Evolutionary conservation across 2,888 invertebrate species (phyloP), one percentile per base, ranked within the genome.

Genomic region (Xanthia icteritia): DNA sequence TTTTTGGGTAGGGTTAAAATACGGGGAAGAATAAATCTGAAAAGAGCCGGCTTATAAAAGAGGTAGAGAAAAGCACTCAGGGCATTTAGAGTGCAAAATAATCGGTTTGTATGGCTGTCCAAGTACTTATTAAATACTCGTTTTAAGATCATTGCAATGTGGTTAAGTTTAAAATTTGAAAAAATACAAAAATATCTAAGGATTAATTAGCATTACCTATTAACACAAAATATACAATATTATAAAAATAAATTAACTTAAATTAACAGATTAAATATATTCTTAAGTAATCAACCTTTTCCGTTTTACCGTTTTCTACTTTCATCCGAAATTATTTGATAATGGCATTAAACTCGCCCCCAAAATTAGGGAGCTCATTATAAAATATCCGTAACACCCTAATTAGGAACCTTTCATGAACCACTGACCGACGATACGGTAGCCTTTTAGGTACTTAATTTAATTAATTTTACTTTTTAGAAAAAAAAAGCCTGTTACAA

Each of bases 321-420:
- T 77, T 15, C 3, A 39, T 64, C 20, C 27, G 27, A 15, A 80
- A 84, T 70, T 69, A 84, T 84, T 60, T 70, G 5, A 65, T 79
- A 61, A 79, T 17, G 15, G 13, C 31, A 17, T 69, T 45, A 48
- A 51, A 17, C 68, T 77, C 9, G 4, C 36, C 65, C 36, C 17
- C 13, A 63, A 77, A 83, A 78, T 66, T 61, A 54, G n/a, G 45
- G 5, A 76, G 17, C 27, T 17, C 27, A 48, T 66, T 66, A 54
- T 56, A 56, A 61, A 79, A 66, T 61, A 48, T 45, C 60, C 42
- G 8, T 36, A 64, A 36, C 36, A 58, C 63, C 42, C 77, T 68
- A 23, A 63, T 79, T 67, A 79, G 5, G 17, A 17, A 11, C 23
- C 54, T 36, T 68, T 51, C 20, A 68, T 48, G 64, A 8, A 11